These are phyloP conservation scores for Xiphorhynchus erythropygius DNA, from an alignment of 2,797 vertebrate species.

Conservation along the genomic window DNA sequence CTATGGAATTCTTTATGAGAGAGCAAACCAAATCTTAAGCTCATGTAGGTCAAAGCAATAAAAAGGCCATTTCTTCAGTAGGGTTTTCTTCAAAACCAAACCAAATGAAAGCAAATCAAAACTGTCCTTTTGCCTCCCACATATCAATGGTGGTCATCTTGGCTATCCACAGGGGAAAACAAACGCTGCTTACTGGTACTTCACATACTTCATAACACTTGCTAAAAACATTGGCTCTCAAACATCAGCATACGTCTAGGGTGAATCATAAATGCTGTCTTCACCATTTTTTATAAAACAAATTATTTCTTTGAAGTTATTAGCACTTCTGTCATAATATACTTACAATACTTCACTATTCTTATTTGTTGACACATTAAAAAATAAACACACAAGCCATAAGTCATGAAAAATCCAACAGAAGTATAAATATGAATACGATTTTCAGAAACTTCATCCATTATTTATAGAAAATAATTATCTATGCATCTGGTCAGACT, in stretches of 20 bases:
- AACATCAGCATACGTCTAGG: neutral
- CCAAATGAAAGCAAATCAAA: neutral
- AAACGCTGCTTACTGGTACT: neutral
- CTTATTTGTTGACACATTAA: neutral
- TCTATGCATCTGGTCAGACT: conserved; percentile 48
- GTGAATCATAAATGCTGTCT: neutral
- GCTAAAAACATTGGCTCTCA: neutral
- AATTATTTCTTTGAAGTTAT: neutral
- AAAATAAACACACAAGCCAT: neutral
- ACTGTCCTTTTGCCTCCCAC: neutral
- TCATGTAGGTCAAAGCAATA: neutral
- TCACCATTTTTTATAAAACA: neutral
- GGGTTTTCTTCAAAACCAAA: conserved; percentile 14
- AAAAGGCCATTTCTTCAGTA: neutral
- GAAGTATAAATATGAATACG: neutral
- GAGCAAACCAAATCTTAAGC: neutral
- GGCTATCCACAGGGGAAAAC: neutral
- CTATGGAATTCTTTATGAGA: neutral
- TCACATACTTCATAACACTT: neutral
- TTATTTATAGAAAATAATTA: conserved; percentile 51
- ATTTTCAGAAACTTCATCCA: conserved; percentile 26
- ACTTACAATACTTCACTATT: neutral
- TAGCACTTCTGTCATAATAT: neutral
- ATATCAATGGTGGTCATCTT: neutral
- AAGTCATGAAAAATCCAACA: neutral